Evolutionary conservation across 2,113 vertebrate genomes (phyloP).

Genomic region (Phoxinus phoxinus): DNA sequence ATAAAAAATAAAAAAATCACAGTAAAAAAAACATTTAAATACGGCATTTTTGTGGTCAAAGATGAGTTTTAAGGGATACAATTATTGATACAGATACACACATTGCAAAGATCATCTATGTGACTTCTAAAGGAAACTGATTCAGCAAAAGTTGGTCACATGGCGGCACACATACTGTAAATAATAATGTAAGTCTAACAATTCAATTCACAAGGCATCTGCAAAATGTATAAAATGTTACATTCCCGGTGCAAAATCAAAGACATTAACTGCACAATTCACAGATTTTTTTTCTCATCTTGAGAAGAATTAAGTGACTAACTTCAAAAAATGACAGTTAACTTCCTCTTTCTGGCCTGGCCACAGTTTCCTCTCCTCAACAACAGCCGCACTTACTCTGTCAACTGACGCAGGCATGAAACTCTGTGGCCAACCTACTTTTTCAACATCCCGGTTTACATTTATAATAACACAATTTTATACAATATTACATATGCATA

Average conservation of each 20-base stretch:
- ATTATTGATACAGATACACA: not conserved
- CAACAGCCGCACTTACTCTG: conserved; percentile 11
- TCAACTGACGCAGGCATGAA: conserved; percentile 22
- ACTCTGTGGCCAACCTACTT: not conserved
- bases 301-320: conserved; percentile 29
- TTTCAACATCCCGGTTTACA: not conserved
- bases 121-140: conserved; percentile 36
- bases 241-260: not conserved
- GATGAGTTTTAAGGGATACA: too few species aligned
- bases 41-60: too few species aligned
- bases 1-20: too few species aligned
- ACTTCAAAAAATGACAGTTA: conserved; percentile 37
- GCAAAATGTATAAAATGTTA: not conserved
- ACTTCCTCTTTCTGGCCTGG: conserved; percentile 58
- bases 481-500: not conserved
- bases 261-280: not conserved
- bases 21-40: too few species aligned
- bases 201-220: not conserved
- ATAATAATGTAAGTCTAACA: not conserved
- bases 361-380: conserved; percentile 64
- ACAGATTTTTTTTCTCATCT: not conserved
- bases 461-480: not conserved
- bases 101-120: conserved; percentile 4
- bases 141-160: conserved; percentile 21
- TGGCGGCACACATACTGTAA: not conserved